Evolutionary conservation across 2,113 vertebrate genomes (phyloP), one percentile per base, ranked within the genome.

Genomic region (Eidolon helvum): DNA sequence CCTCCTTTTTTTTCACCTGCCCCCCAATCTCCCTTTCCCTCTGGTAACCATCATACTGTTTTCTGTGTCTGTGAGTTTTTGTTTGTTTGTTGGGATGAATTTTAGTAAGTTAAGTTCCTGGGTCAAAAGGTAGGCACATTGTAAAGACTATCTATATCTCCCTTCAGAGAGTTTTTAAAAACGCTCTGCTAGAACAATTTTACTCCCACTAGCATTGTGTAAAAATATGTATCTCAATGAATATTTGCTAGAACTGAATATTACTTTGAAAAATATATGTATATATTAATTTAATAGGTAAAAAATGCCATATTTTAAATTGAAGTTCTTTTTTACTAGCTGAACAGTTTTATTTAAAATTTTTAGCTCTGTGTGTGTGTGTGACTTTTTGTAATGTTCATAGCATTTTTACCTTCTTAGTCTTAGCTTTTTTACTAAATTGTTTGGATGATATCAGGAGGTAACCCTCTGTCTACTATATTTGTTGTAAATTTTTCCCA

Each of bases 91-190:
- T 95, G 28, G 74, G 50, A 78, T 91, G 26, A 78, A 96, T 91
- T 96, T 94, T 90, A 97, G 3, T 93, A 91, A 93, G 86, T 89
- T 92, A 93, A 97, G 96, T 96, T 96, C 85, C 72, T 91, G 38
- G 89, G 91, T 95, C 82, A 94, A 97, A 96, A 96, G 53, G 85
- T 78, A 85, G 57, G 61, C 24, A 53, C 53, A 71, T 91, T 94
- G 74, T 96, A 83, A 96, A 96, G 78, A 53, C 40, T 87, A 85
- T 93, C 55, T 94, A 16, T 96, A 86, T 94, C 93, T 96, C 28
- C 82, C 48, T 97, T 89, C 86, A 89, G 72, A 94, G 48, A 69
- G 10, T 90, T 96, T 97, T 91, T 2, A 5, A 65, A 88, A 79
- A 91, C 65, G 33, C 68, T 79, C 59, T 79, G 22, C 43, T 9